phyloP scores from a whole-genome alignment of 2,113 vertebrate genomes.

The Amphiprion percula region DNA sequence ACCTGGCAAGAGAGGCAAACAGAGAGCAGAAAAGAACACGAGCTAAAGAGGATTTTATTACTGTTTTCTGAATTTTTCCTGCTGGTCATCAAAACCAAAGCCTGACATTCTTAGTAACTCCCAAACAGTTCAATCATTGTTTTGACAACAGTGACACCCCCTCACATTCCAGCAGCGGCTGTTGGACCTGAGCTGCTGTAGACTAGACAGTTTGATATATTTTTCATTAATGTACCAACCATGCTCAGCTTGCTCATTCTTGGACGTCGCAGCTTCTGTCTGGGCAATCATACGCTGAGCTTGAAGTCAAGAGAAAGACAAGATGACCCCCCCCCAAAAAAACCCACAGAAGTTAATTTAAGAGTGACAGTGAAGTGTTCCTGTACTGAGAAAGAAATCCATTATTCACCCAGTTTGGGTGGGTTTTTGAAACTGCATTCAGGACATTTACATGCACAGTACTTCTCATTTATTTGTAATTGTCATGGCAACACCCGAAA shows the following conservation, averaged over 20 bases:
- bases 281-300: conserved; percentile 8
- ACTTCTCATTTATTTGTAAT: conserved; percentile 49
- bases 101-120: conserved; percentile 49
- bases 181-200: not conserved
- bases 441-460: conserved; percentile 31
- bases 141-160: conserved; percentile 68
- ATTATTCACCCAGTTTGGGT: conserved; percentile 17
- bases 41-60: conserved; percentile 2
- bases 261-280: conserved; percentile 20
- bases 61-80: conserved; percentile 6
- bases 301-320: not conserved
- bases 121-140: conserved; percentile 70
- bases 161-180: conserved; percentile 61
- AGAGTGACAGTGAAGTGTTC: not conserved
- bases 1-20: conserved; percentile 5
- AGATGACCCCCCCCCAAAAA: not conserved
- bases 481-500: conserved; percentile 48
- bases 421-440: conserved; percentile 17
- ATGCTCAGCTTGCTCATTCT: not conserved
- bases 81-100: conserved; percentile 34
- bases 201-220: conserved; percentile 11
- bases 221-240: conserved; percentile 40
- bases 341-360: conserved; percentile 7
- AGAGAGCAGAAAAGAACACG: not conserved
- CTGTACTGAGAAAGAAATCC: conserved; percentile 21